Percentiles rank a stretch among this genome's conserved stretches.
These are phyloP conservation scores for Heliopora coerulea DNA, from an alignment of 92 coral and sea anemone genomes.

Conservation along the genomic window DNA sequence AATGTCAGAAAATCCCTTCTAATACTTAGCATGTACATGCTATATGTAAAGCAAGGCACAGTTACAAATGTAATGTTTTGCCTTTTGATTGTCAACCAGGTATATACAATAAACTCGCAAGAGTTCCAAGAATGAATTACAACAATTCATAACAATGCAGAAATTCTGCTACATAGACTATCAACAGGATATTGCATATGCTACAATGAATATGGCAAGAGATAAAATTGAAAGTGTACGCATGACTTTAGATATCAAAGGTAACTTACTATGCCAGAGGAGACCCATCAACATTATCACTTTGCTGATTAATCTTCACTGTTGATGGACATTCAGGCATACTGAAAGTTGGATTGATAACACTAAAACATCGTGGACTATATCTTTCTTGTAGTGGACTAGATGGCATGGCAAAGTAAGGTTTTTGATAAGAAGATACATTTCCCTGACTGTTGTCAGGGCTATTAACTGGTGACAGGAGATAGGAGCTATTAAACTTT, in stretches of 20 bases:
- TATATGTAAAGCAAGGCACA: too few relatives aligned
- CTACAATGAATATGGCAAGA: too few relatives aligned
- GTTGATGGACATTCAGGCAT: background rate
- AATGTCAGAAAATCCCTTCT: too few relatives aligned
- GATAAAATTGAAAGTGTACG: too few relatives aligned
- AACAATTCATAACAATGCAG: too few relatives aligned
- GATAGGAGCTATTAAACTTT: background rate
- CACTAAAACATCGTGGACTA: constrained; percentile 10
- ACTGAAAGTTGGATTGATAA: background rate
- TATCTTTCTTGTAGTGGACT: constrained; percentile 16
- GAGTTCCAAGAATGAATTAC: too few relatives aligned
- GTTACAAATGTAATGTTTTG: too few relatives aligned
- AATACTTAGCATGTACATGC: too few relatives aligned
- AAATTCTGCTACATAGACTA: too few relatives aligned
- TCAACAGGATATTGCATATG: too few relatives aligned
- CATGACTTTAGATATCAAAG: background rate
- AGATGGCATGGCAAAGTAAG: background rate
- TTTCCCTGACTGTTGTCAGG: background rate
- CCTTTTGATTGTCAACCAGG: too few relatives aligned
- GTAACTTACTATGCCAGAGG: constrained; percentile 20
- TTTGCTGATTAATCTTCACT: constrained; percentile 21
- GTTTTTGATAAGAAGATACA: background rate
- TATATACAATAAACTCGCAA: too few relatives aligned
- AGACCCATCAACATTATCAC: background rate
- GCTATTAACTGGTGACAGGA: background rate